phyloP scores from a whole-genome alignment of 2,113 vertebrate species.

The Synodontis membranacea region DNA sequence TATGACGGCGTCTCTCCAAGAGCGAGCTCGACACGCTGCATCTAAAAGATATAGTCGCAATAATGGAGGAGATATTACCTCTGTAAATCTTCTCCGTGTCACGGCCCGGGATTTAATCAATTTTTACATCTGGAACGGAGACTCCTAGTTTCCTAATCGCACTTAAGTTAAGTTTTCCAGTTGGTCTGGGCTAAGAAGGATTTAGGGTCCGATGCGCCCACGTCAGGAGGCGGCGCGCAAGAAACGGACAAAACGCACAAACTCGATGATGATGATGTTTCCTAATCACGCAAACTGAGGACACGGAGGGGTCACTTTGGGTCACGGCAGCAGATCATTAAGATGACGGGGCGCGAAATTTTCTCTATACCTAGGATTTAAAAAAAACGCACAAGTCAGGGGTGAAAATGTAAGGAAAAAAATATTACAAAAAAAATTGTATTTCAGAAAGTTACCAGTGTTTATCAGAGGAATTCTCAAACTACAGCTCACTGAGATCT shows the following conservation, averaged over 20 bases:
- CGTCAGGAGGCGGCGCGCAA: not conserved
- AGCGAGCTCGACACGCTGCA: not conserved
- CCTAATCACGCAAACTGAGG: not conserved
- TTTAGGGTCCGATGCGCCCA: not conserved
- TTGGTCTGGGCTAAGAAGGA: not conserved
- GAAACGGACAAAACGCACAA: not conserved
- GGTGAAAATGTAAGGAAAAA: too few species aligned
- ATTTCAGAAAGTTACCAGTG: not conserved
- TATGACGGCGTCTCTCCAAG: not conserved
- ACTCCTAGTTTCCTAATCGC: not conserved
- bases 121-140: conserved; percentile 14
- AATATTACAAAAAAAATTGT: too few species aligned
- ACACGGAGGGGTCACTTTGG: too few species aligned
- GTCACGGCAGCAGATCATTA: too few species aligned
- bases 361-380: too few species aligned
- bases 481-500: too few species aligned
- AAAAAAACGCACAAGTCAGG: too few species aligned
- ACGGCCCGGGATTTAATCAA: not conserved
- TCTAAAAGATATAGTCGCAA: conserved; percentile 15
- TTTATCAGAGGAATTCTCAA: not conserved
- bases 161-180: not conserved
- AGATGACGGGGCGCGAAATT: too few species aligned
- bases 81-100: not conserved
- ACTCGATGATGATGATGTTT: too few species aligned
- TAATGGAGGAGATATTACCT: not conserved